Percentiles rank a stretch among this genome's conserved stretches.
phyloP scores from a whole-genome alignment of 2,113 vertebrate species.

The Rhizomys pruinosus region DNA sequence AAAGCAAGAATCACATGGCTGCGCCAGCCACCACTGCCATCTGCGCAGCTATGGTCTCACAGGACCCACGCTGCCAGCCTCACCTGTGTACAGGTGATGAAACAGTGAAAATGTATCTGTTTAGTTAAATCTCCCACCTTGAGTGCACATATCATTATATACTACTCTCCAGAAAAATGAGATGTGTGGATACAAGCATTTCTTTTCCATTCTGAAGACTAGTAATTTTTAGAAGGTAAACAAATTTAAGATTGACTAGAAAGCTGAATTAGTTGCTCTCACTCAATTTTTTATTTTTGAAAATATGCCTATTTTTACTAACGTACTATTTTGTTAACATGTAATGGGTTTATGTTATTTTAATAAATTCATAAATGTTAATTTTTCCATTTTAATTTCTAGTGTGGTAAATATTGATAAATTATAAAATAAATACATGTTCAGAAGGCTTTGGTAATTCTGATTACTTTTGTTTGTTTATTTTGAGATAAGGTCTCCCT shows the following conservation, averaged over 20 bases:
- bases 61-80: not conserved
- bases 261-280: not conserved
- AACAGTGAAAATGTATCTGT: not conserved
- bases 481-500: too few species aligned
- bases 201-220: not conserved
- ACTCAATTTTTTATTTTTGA: not conserved
- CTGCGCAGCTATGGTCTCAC: accelerated
- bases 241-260: not conserved
- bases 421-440: not conserved
- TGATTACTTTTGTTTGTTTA: not conserved
- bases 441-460: not conserved
- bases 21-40: too few species aligned
- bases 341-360: not conserved
- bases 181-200: not conserved
- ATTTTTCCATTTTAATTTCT: not conserved
- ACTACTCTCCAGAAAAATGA: not conserved
- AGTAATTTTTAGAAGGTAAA: not conserved
- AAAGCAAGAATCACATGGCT: not conserved
- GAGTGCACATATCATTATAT: not conserved
- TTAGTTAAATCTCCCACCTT: not conserved
- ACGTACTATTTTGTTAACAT: constrained; percentile 19
- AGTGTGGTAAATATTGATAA: not conserved
- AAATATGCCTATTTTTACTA: constrained; percentile 16
- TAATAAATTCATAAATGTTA: not conserved
- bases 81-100: not conserved